Conservation (phyloP, 2,113 vertebrate genomes). For the human region GRCh38 chr7:11410501-11411000, state of each 20-base stretch:
- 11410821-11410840: constrained; percentile 76
- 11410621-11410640: not conserved
- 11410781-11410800: constrained; percentile 70
- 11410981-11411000: constrained; percentile 77
- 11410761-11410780: constrained; percentile 75
- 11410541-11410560: not conserved
- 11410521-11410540: not conserved
- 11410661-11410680: not conserved
- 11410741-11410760: constrained; percentile 41
- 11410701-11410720: constrained; percentile 34
- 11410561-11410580: not conserved
- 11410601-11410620: not conserved
- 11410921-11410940: constrained; percentile 84
- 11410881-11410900: constrained; percentile 81
- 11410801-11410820: constrained; percentile 65
- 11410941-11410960: constrained; percentile 82
- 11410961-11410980: constrained; percentile 78
- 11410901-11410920: constrained; percentile 83
- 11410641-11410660: not conserved
- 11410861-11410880: constrained; percentile 76
- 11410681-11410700: not conserved
- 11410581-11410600: not conserved
- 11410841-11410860: constrained; percentile 81
- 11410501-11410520: not conserved
- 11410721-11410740: constrained; percentile 3